These are phyloP conservation scores for Holacanthus passer DNA, from an alignment of 2,113 vertebrate species.

Conservation along the genomic window DNA sequence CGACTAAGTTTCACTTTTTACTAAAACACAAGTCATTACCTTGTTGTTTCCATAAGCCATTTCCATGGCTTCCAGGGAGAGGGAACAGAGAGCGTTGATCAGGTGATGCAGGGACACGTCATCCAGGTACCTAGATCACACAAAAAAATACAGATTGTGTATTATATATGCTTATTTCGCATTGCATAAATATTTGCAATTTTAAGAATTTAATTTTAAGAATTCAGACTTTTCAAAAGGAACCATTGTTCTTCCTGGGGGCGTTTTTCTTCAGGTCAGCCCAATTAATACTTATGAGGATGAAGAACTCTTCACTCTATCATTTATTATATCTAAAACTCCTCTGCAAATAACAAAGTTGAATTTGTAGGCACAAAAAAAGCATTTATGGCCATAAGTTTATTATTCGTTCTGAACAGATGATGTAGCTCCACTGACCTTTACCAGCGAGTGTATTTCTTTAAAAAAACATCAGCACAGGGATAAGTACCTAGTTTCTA, in stretches of 20 bases:
- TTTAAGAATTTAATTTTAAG: not conserved
- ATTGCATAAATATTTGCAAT: not conserved
- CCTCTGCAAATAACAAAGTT: not conserved
- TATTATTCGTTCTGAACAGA: not conserved
- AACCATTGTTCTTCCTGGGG: not conserved
- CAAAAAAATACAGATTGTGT: not conserved
- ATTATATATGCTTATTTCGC: not conserved
- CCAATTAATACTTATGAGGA: not conserved
- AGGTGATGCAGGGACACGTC: slow-evolving; percentile 98
- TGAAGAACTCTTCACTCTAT: not conserved
- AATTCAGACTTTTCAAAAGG: not conserved
- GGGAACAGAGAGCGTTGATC: slow-evolving; percentile 98
- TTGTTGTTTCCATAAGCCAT: slow-evolving; percentile 99
- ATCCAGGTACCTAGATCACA: slow-evolving; percentile 92
- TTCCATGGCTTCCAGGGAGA: slow-evolving; percentile 99
- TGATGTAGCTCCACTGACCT: not conserved
- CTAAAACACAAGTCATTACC: slow-evolving; percentile 74
- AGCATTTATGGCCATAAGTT: not conserved
- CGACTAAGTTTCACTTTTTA: not conserved
- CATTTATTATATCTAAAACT: not conserved
- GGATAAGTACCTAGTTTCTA: not conserved
- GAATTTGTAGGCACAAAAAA: not conserved
- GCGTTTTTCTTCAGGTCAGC: not conserved
- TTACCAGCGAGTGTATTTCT: not conserved
- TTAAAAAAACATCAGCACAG: not conserved